Evolutionary conservation across 2,797 vertebrate species (phyloP).

Genomic region (Clarias fuscus): DNA sequence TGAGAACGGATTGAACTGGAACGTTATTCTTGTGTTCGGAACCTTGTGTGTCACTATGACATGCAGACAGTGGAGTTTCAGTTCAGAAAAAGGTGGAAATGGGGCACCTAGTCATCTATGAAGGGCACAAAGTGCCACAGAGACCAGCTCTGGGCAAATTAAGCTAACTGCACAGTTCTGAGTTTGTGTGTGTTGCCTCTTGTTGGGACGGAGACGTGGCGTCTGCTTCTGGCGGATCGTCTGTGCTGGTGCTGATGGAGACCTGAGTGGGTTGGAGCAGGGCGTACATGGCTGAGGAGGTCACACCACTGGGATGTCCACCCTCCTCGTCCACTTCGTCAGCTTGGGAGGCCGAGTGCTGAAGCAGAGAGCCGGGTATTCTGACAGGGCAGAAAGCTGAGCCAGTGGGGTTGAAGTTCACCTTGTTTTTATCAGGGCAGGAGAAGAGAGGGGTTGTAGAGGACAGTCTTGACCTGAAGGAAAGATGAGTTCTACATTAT

Average conservation of each 20-base stretch:
- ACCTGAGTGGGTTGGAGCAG: constrained; percentile 78
- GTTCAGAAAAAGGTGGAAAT: constrained; percentile 49
- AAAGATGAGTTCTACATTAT: constrained; percentile 1
- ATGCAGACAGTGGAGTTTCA: constrained; percentile 78
- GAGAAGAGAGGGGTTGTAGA: constrained; percentile 89
- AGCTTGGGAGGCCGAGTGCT: constrained; percentile 73
- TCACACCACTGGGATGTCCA: constrained; percentile 72
- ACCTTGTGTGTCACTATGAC: constrained; percentile 80
- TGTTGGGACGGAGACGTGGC: constrained; percentile 45
- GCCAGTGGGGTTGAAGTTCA: constrained; percentile 97
- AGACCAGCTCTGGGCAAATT: constrained; percentile 82
- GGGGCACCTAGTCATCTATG: constrained; percentile 39
- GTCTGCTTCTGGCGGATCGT: constrained; percentile 73
- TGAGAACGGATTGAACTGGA: constrained; percentile 24
- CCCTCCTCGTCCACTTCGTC: constrained; percentile 67
- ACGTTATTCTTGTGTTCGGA: constrained; percentile 62
- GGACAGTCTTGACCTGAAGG: constrained; percentile 85
- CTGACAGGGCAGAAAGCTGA: constrained; percentile 97
- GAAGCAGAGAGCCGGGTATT: constrained; percentile 84
- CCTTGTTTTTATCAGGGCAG: constrained; percentile 99
- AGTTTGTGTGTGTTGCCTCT: constrained; percentile 64
- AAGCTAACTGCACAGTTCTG: constrained; percentile 85
- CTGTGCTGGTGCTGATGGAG: constrained; percentile 87
- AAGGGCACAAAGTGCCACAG: constrained; percentile 68
- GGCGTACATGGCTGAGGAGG: constrained; percentile 64